Conservation (phyloP, 2,797 vertebrate genomes). For the Rachycentron canadum region DNA sequence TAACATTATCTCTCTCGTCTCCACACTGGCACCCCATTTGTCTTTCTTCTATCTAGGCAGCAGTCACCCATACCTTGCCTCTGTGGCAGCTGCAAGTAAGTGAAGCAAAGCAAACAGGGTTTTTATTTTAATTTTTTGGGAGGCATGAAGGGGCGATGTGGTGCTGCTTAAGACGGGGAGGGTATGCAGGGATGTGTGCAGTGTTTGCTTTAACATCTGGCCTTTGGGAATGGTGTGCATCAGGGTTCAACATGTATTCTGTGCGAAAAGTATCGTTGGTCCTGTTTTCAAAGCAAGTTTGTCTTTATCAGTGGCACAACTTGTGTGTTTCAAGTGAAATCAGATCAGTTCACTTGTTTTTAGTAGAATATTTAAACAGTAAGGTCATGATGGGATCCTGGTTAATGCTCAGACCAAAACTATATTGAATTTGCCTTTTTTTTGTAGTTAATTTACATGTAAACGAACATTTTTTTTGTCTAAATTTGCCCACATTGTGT, state of each 20-base stretch:
- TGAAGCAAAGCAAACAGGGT: slow-evolving; percentile 61
- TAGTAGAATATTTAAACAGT: slow-evolving; percentile 21
- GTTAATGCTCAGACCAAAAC: slow-evolving; percentile 8
- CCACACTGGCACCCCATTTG: slow-evolving; percentile 60
- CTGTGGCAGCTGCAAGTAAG: slow-evolving; percentile 89
- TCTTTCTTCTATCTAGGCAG: slow-evolving; percentile 86
- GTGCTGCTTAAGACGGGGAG: slow-evolving; percentile 25
- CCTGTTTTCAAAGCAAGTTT: slow-evolving; percentile 43
- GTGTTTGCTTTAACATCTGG: slow-evolving; percentile 2
- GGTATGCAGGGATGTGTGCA: slow-evolving; percentile 7
- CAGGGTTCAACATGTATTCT: slow-evolving; percentile 24
- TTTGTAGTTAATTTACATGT: slow-evolving; percentile 1
- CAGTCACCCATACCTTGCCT: slow-evolving; percentile 90
- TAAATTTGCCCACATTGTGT: slow-evolving; percentile 68
- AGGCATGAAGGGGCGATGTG: slow-evolving; percentile 24
- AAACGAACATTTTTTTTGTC: slow-evolving; percentile 40
- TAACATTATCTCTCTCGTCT: slow-evolving; percentile 69
- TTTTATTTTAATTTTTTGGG: slow-evolving; percentile 13
- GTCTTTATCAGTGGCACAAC: slow-evolving; percentile 35
- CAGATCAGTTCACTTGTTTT: slow-evolving; percentile 26
- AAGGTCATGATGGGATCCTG: background rate
- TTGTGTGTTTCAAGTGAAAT: slow-evolving; percentile 25
- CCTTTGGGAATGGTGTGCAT: slow-evolving; percentile 26
- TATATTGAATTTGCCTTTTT: slow-evolving; percentile 3
- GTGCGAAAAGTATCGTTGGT: background rate